phyloP scores from a whole-genome alignment of 1,140 invertebrate genomes.

The Nasonia longicornis region DNA sequence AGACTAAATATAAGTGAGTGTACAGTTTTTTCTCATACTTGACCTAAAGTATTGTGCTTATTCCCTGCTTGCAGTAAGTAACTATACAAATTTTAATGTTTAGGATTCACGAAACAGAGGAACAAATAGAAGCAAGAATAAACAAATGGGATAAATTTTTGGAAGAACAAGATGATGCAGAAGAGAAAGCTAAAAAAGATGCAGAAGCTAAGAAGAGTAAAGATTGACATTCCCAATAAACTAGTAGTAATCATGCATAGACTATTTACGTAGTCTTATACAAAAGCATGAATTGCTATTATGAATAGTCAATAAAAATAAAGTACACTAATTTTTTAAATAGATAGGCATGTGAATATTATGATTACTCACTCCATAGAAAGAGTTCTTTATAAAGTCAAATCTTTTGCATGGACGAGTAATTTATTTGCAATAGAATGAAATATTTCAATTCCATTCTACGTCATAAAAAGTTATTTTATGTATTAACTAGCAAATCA shows the following conservation, averaged over 20 bases:
- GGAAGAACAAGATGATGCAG: constrained; percentile 64
- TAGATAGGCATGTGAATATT: too few relatives aligned
- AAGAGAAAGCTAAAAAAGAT: constrained; percentile 38
- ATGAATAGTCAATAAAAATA: too few relatives aligned
- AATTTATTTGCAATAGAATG: neutral
- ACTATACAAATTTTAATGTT: constrained; percentile 44
- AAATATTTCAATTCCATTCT: too few relatives aligned
- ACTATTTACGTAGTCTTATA: neutral
- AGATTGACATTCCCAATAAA: neutral
- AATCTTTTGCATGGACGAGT: neutral
- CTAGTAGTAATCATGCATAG: neutral
- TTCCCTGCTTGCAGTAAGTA: too few relatives aligned
- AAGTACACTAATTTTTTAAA: too few relatives aligned
- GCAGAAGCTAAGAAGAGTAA: neutral
- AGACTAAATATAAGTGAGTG: constrained; percentile 88
- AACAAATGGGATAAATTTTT: constrained; percentile 91
- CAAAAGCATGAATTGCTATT: neutral
- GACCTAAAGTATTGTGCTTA: too few relatives aligned
- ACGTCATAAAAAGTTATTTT: too few relatives aligned
- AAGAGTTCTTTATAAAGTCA: too few relatives aligned
- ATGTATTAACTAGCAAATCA: too few relatives aligned
- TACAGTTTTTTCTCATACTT: neutral
- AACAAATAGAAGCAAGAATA: constrained; percentile 84
- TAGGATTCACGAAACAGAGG: constrained; percentile 90
- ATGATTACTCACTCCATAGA: too few relatives aligned